These are phyloP conservation scores for Drosophila oshimai DNA, from an alignment of 1,140 invertebrate genomes.

Conservation along the genomic window DNA sequence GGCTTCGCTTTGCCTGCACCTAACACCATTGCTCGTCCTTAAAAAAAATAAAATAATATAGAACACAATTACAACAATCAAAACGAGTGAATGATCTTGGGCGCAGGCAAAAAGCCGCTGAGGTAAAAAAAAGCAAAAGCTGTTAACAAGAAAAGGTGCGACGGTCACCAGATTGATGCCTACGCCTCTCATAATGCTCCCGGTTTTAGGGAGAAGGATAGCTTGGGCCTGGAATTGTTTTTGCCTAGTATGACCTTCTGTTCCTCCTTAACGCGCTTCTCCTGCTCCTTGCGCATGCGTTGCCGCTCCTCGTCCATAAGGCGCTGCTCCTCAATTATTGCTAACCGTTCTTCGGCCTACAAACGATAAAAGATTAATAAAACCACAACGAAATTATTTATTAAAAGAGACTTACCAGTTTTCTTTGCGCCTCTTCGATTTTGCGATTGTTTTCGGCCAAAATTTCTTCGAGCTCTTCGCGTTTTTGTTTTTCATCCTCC, in stretches of 20 bases:
- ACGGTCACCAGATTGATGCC: neutral
- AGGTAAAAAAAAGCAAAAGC: constrained; percentile 58
- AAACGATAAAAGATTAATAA: constrained; percentile 2
- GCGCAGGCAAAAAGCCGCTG: constrained; percentile 40
- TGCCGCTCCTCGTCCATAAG: constrained; percentile 97
- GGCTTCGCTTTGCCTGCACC: constrained; percentile 40
- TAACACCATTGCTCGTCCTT: constrained; percentile 25
- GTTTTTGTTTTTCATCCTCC: constrained; percentile 97
- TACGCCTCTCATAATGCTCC: constrained; percentile 85
- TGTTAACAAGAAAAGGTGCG: constrained; percentile 56
- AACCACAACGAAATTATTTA: too few relatives aligned
- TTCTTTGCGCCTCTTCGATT: constrained; percentile 97
- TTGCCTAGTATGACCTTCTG: constrained; percentile 98
- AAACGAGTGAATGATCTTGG: constrained; percentile 31
- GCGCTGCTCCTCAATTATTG: constrained; percentile 97
- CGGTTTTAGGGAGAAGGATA: constrained; percentile 95
- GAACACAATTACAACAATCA: constrained; percentile 56
- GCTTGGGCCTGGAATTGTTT: constrained; percentile 97
- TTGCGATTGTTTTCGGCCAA: constrained; percentile 99
- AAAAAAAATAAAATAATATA: constrained; percentile 36
- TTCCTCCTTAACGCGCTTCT: constrained; percentile 95
- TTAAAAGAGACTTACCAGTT: constrained; percentile 88
- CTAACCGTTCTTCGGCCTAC: constrained; percentile 96
- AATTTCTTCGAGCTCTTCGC: constrained; percentile 96
- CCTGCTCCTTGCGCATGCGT: constrained; percentile 95